Evolutionary conservation across 1,140 invertebrate species (phyloP).

Genomic region (Archivesica marissinica): DNA sequence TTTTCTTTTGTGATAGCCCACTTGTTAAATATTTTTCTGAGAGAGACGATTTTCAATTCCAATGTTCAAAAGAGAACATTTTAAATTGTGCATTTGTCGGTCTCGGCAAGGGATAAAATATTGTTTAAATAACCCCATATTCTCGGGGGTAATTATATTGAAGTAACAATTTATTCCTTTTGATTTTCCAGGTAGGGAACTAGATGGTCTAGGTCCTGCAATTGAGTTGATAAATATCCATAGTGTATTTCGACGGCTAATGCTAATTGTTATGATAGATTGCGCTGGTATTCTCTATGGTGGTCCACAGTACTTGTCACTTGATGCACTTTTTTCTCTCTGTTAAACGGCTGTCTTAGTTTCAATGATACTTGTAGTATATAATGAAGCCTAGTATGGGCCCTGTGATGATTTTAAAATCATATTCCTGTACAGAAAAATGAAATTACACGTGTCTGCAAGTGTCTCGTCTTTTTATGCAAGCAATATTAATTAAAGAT

Average conservation of each 20-base stretch:
- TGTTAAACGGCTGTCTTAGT: too few species aligned
- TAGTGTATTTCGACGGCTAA: too few species aligned
- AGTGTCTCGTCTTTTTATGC: too few species aligned
- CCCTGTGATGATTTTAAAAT: too few species aligned
- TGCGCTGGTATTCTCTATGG: background rate
- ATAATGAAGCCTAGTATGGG: too few species aligned
- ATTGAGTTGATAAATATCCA: conserved; percentile 11
- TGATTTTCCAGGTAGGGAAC: background rate
- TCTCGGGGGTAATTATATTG: background rate
- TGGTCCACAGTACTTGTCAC: too few species aligned
- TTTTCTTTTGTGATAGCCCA: background rate
- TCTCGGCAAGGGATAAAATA: conserved; percentile 23
- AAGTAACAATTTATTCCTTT: conserved; percentile 5
- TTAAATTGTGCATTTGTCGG: background rate
- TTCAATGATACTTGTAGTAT: too few species aligned
- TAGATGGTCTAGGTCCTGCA: conserved; percentile 10
- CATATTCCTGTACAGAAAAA: too few species aligned
- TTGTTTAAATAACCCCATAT: conserved; percentile 12
- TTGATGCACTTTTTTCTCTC: too few species aligned
- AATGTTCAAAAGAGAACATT: conserved; percentile 26
- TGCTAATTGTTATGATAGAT: background rate
- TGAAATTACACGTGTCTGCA: too few species aligned
- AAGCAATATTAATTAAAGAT: too few species aligned
- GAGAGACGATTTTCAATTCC: background rate
- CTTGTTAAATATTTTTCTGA: background rate